A percentile compares a stretch with the other conserved stretches of the same genome.
These are phyloP conservation scores for Acanthoscelides obtectus DNA, from an alignment of 2,888 invertebrate genomes.

Conservation along the genomic window DNA sequence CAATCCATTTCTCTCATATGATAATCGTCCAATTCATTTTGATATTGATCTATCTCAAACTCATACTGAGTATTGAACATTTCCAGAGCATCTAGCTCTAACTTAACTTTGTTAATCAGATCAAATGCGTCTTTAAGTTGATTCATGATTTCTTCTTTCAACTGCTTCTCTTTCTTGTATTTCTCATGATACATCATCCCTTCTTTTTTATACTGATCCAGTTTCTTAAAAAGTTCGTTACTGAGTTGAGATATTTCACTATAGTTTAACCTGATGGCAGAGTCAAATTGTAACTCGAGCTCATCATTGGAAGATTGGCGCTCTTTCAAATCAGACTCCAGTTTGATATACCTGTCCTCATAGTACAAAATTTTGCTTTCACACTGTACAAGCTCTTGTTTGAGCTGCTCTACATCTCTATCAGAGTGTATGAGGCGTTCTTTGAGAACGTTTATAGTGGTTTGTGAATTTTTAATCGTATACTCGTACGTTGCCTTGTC, in stretches of 20 bases:
- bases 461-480: slow-evolving; percentile 55
- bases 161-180: slow-evolving; percentile 19
- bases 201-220: slow-evolving; percentile 25
- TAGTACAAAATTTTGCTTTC: slow-evolving; percentile 38
- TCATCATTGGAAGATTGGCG: slow-evolving; percentile 35
- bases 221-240: slow-evolving; percentile 33
- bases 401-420: slow-evolving; percentile 54
- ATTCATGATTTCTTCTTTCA: slow-evolving; percentile 27
- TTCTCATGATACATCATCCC: slow-evolving; percentile 18
- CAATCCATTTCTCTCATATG: slow-evolving; percentile 27
- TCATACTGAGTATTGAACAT: slow-evolving; percentile 16
- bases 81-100: slow-evolving; percentile 24
- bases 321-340: slow-evolving; percentile 34
- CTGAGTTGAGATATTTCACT: slow-evolving; percentile 32
- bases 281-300: slow-evolving; percentile 38
- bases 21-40: slow-evolving; percentile 28
- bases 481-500: slow-evolving; percentile 57
- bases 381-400: slow-evolving; percentile 41
- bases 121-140: slow-evolving; percentile 28
- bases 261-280: slow-evolving; percentile 32
- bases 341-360: slow-evolving; percentile 36
- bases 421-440: slow-evolving; percentile 57
- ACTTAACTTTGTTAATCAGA: slow-evolving; percentile 22
- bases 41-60: slow-evolving; percentile 24
- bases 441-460: slow-evolving; percentile 57